Conservation (phyloP, 2,888 invertebrate genomes). For the Cephus nigrinus region DNA sequence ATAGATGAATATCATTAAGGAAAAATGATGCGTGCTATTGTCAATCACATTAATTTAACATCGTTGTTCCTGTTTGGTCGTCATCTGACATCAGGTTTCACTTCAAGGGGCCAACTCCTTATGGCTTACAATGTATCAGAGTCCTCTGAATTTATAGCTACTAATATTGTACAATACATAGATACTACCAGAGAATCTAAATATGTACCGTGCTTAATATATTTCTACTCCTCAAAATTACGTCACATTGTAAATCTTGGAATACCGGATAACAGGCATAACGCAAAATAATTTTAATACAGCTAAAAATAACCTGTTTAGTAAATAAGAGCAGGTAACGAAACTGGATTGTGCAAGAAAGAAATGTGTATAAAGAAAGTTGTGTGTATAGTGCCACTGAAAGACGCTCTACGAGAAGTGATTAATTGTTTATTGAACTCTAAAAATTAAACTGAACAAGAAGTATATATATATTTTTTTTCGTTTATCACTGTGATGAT, state of each 20-base stretch:
- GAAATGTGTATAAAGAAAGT: constrained; percentile 18
- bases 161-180: neutral
- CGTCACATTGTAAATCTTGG: neutral
- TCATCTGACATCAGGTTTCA: neutral
- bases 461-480: constrained; percentile 49
- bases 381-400: constrained; percentile 47
- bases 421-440: constrained; percentile 42
- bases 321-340: constrained; percentile 16
- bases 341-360: constrained; percentile 20
- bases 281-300: constrained; percentile 32
- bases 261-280: constrained; percentile 38
- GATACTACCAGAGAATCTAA: neutral
- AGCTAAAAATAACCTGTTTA: constrained; percentile 34
- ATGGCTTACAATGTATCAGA: neutral
- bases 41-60: neutral
- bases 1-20: neutral
- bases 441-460: constrained; percentile 51
- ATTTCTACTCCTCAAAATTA: neutral
- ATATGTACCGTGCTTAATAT: neutral
- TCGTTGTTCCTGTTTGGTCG: neutral
- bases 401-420: constrained; percentile 36
- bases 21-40: neutral
- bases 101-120: neutral
- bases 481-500: constrained; percentile 63
- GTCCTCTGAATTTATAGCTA: neutral